These are phyloP conservation scores for Tromatobia lineatoria DNA, from an alignment of 2,888 invertebrate genomes.

Conservation along the genomic window DNA sequence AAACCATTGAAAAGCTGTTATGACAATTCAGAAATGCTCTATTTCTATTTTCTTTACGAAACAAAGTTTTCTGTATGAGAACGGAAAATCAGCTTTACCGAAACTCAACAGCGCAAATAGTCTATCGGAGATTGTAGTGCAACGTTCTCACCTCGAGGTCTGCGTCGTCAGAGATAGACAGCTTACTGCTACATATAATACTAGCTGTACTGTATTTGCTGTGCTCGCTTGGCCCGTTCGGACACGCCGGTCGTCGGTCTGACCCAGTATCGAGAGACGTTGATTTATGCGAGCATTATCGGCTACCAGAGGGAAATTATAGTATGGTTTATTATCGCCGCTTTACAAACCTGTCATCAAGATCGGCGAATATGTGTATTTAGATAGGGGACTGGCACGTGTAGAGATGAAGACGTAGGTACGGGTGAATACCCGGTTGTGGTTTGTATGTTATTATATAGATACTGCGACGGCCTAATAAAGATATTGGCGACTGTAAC, in stretches of 20 bases:
- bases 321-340: slow-evolving; percentile 59
- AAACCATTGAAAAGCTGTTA: no score
- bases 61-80: background rate
- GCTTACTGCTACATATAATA: slow-evolving; percentile 25
- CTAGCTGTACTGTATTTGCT: slow-evolving; percentile 29
- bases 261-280: slow-evolving; percentile 70
- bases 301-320: slow-evolving; percentile 68
- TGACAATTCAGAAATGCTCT: no score
- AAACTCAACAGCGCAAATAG: background rate
- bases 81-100: slow-evolving; percentile 9
- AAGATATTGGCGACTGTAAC: slow-evolving; percentile 24
- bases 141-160: slow-evolving; percentile 31
- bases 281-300: slow-evolving; percentile 72
- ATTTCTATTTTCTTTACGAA: no score
- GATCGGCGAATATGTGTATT: slow-evolving; percentile 41
- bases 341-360: slow-evolving; percentile 71
- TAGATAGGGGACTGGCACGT: slow-evolving; percentile 15
- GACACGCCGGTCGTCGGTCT: slow-evolving; percentile 44
- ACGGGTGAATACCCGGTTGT: slow-evolving; percentile 1
- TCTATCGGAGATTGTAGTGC: background rate
- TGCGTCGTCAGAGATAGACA: slow-evolving; percentile 30
- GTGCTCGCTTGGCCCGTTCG: slow-evolving; percentile 24
- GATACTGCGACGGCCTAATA: slow-evolving; percentile 15
- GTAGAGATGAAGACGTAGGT: slow-evolving; percentile 44
- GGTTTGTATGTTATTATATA: slow-evolving; percentile 12